Percentiles rank a stretch among this genome's conserved stretches.
Conservation (phyloP, 2,888 invertebrate species). For the Pseudococcus longispinus region DNA sequence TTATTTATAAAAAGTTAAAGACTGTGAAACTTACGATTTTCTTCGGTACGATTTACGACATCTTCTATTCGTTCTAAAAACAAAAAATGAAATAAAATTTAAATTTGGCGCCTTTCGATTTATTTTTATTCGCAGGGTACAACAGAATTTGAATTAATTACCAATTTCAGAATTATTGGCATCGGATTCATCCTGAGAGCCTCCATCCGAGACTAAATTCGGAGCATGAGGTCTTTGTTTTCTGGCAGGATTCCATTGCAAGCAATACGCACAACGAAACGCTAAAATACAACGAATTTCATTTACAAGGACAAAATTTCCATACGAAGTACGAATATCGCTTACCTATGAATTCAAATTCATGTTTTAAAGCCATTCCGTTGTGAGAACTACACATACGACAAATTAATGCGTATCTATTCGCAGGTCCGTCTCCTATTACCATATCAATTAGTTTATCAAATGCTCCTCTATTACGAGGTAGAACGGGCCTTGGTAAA, state of each 20-base stretch:
- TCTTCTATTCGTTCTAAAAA: no score
- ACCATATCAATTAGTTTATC: slow-evolving; percentile 93
- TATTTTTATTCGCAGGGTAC: background rate
- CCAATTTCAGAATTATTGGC: slow-evolving; percentile 41
- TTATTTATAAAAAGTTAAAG: background rate
- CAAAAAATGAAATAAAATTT: background rate
- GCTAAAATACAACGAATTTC: slow-evolving; percentile 64
- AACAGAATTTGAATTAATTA: background rate
- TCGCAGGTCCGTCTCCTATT: slow-evolving; percentile 93
- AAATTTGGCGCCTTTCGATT: background rate
- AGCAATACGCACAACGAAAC: slow-evolving; percentile 92
- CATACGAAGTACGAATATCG: background rate
- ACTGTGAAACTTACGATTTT: background rate
- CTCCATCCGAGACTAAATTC: slow-evolving; percentile 48
- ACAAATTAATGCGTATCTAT: slow-evolving; percentile 95
- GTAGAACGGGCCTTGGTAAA: slow-evolving; percentile 73
- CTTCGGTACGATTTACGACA: background rate
- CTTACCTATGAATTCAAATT: slow-evolving; percentile 71
- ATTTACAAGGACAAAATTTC: background rate
- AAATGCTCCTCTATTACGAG: slow-evolving; percentile 77
- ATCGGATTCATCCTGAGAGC: slow-evolving; percentile 48
- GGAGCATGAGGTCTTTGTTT: slow-evolving; percentile 86
- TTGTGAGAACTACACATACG: slow-evolving; percentile 89
- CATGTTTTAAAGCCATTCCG: slow-evolving; percentile 80
- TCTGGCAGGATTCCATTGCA: slow-evolving; percentile 83